phyloP scores from a whole-genome alignment of 2,888 invertebrate genomes.

The Phaedon cochleariae region DNA sequence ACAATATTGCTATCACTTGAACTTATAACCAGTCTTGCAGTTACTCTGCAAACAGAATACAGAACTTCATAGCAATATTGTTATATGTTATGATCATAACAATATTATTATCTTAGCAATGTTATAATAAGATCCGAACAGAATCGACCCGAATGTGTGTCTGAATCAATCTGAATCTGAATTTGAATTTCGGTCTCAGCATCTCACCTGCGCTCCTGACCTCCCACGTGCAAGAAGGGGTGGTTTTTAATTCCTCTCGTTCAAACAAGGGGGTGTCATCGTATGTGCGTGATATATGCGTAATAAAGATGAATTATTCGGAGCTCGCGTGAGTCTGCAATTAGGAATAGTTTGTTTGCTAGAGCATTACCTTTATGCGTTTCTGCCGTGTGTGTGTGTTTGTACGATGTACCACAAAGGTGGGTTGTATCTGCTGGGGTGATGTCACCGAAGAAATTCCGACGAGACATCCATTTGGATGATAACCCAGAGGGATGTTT shows the following conservation, averaged over 20 bases:
- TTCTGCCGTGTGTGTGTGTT: background rate
- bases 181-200: no score
- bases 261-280: background rate
- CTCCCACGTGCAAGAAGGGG: background rate
- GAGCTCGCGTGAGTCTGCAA: background rate
- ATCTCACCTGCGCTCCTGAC: background rate
- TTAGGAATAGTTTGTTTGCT: conserved; percentile 7
- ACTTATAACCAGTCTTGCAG: no score
- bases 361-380: conserved; percentile 7
- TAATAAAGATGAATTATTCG: background rate
- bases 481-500: background rate
- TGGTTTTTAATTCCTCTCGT: background rate
- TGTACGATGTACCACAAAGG: background rate
- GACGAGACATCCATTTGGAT: background rate
- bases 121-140: no score
- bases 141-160: no score
- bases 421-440: background rate
- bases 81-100: no score
- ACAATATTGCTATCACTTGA: no score
- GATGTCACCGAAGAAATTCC: background rate
- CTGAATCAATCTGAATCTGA: no score
- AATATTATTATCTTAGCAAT: no score
- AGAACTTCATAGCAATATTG: no score
- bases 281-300: background rate
- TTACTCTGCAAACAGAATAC: no score